Base-by-base conservation (phyloP, 2,113 vertebrate genomes). In the Nesoenas mayeri region DNA sequence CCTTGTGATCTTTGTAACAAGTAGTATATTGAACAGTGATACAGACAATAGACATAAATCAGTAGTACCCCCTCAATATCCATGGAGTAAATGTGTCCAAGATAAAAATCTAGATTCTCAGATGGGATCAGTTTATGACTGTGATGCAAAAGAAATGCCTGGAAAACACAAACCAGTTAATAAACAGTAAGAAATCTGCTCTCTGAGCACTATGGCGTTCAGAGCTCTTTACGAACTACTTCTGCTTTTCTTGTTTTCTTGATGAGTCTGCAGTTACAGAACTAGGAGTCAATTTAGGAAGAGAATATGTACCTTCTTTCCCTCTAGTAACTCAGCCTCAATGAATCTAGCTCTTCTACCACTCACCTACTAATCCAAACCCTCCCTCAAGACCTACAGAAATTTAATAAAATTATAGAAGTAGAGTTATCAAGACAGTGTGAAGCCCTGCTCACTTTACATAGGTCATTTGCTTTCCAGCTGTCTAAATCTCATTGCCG, bases 251-350 rank as follows among this genome's bases (percentile, higher is more conserved):
- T 57, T 66, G 3, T 32, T 19, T 19, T 92, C n/a, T 47, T 32
- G 10, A 25, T 53, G n/a, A 88, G 82, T 28, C 19, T 62, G 21
- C 83, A 71, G 44, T 25, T 38, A 79, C 42, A 50, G 19, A 58
- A 73, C 5, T 13, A 83, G 20, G 13, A 87, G 54, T 93, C 50
- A 31, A 58, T 85, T 93, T 82, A 92, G 66, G 95, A 91, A 88
- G 5, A 58, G 6, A 53, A 48, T 5, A 4, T 29, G 18, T 24
- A 28, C 3, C 26, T 71, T 58, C 28, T 75, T 90, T 79, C 40
- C 5, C 6, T 7, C 9, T 58, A 58, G 28, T 14, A 47, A 11
- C 8, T 75, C 44, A 26, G 22, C 42, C 57, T 51, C 42, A 74
- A 14, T 31, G 25, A 58, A 79, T 22, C 31, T 50, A 34, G 25